Evolutionary conservation across 2,113 vertebrate species (phyloP), one percentile per base, ranked within the genome.

Genomic region (Chitala chitala): DNA sequence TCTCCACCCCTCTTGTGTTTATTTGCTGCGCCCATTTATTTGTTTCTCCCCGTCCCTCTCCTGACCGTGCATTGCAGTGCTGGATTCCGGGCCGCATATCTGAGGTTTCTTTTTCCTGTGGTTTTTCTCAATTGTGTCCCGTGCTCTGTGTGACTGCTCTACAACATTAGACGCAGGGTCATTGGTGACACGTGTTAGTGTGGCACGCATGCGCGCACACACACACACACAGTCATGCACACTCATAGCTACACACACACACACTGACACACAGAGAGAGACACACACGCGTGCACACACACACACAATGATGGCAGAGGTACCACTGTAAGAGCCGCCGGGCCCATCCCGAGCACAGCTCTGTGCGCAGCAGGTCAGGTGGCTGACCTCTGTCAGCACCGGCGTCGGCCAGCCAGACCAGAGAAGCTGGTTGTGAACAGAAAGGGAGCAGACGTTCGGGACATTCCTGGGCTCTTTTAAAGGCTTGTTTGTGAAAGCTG

Each of bases 401-500:
- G 17, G 20, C 4, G 31, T n/a, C n/a, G 6, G 17, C 51, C 33
- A 2, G 51, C 36, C 24, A n/a, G 20, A 26, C 26, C n/a, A n/a
- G n/a, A n/a, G n/a, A n/a, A n/a, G n/a, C n/a, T n/a, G n/a, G n/a
- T 7, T 29, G 22, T 8, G 42, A n/a, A 50, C 64, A 0, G 38
- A 65, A 38, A 10, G 2, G 17, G 42, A 69, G 29, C 65, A 50
- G 22, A 48, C 15, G 20, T 22, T 5, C 9, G 3, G n/a, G 26
- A 36, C n/a, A 53, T n/a, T n/a, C 38, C 38, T 50, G 5, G 66
- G 22, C 42, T 61, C 17, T 55, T 12, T 40, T 58, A 10, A 44
- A 44, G 13, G n/a, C 76, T 84, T 84, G 74, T 77, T 82, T 79
- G 71, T 46, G 87, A 85, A 86, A 80, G 76, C 75, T 72, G 59